phyloP scores from a whole-genome alignment of 2,113 vertebrate genomes.

The Ptychochromis oligacanthus region DNA sequence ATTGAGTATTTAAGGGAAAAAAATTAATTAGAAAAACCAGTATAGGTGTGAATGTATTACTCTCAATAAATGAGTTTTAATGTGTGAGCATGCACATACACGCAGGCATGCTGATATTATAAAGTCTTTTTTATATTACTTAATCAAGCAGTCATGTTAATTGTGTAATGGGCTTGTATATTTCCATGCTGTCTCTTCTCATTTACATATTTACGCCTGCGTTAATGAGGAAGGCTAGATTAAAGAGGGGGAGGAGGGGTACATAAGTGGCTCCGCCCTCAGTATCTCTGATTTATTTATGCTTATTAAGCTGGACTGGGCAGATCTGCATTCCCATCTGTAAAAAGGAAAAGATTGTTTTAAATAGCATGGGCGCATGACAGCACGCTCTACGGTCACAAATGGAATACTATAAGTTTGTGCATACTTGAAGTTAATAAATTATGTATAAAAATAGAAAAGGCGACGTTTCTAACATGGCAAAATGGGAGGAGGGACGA shows the following conservation, averaged over 20 bases:
- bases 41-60: not conserved
- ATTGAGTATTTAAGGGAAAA: not conserved
- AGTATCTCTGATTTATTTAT: slow-evolving; percentile 65
- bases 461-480: not conserved
- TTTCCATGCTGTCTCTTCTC: slow-evolving; percentile 72
- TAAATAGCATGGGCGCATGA: slow-evolving; percentile 28
- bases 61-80: slow-evolving; percentile 43
- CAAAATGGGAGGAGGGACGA: not conserved
- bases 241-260: slow-evolving; percentile 48
- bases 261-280: slow-evolving; percentile 49
- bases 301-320: slow-evolving; percentile 48
- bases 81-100: slow-evolving; percentile 26
- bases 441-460: slow-evolving; percentile 17
- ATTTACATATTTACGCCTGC: slow-evolving; percentile 71
- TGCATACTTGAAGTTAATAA: not conserved
- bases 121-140: slow-evolving; percentile 66
- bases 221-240: slow-evolving; percentile 71
- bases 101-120: slow-evolving; percentile 32
- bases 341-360: slow-evolving; percentile 22
- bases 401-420: not conserved
- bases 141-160: slow-evolving; percentile 75
- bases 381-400: not conserved
- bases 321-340: slow-evolving; percentile 35
- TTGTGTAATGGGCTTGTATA: slow-evolving; percentile 75
- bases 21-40: not conserved